These are phyloP conservation scores for Meloidogyne hapla DNA, from an alignment of 1,140 invertebrate species.

Conservation along the genomic window DNA sequence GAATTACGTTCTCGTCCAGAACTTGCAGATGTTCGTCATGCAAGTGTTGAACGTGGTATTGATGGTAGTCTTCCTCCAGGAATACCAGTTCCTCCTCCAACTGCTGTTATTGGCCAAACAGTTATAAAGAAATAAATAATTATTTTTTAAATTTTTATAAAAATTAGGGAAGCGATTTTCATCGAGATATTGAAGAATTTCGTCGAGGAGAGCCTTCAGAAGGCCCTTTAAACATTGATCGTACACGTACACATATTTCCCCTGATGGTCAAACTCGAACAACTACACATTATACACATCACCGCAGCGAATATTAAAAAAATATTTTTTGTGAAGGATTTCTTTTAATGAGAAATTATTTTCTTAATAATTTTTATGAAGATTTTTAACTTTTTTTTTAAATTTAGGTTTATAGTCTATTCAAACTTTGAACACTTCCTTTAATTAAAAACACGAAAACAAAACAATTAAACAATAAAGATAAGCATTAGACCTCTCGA, in stretches of 20 bases:
- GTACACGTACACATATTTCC: slow-evolving; percentile 31
- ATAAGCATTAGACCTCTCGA: no score
- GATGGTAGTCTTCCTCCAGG: slow-evolving; percentile 12
- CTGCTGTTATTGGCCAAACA: neutral
- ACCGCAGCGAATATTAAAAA: slow-evolving; percentile 23
- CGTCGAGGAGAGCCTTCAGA: slow-evolving; percentile 14
- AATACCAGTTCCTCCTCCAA: neutral
- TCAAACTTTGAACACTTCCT: neutral
- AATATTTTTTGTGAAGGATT: neutral
- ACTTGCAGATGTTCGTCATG: slow-evolving; percentile 22
- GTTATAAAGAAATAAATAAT: neutral
- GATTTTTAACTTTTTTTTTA: neutral
- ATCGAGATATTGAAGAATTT: slow-evolving; percentile 35
- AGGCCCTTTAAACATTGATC: slow-evolving; percentile 31
- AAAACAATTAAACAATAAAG: no score
- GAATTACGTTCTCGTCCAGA: slow-evolving; percentile 21
- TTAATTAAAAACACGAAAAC: neutral
- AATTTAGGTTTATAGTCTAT: neutral
- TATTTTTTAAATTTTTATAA: neutral
- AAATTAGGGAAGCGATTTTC: slow-evolving; percentile 16
- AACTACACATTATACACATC: slow-evolving; percentile 29
- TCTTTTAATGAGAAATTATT: neutral
- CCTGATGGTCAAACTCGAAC: slow-evolving; percentile 30
- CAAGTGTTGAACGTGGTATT: slow-evolving; percentile 14
- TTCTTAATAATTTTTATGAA: neutral